Percentiles rank a stretch among this genome's conserved stretches.
phyloP scores from a whole-genome alignment of 2,113 vertebrate species.

The Cottus gobio region DNA sequence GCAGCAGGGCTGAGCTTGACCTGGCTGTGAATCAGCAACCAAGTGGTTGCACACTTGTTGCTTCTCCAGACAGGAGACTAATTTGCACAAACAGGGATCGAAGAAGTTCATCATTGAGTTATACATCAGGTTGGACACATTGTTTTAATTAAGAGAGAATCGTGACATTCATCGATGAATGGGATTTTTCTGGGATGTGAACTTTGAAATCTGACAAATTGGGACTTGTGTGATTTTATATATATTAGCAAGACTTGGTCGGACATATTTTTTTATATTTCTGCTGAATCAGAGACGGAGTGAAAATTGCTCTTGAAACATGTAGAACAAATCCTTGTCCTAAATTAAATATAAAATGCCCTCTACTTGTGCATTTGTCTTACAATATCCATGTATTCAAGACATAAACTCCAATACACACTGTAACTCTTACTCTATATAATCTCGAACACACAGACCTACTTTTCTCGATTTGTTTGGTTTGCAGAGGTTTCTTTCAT shows the following conservation, averaged over 20 bases:
- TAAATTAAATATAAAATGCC: background rate
- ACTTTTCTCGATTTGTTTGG: slow-evolving; percentile 1
- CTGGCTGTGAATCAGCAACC: slow-evolving; percentile 38
- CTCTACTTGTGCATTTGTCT: background rate
- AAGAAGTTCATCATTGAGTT: slow-evolving; percentile 1
- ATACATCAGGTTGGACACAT: background rate
- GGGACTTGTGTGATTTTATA: background rate
- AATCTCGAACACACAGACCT: slow-evolving; percentile 6
- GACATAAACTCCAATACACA: background rate
- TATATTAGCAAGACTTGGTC: background rate
- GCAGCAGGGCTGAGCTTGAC: slow-evolving; percentile 42
- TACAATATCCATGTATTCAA: background rate
- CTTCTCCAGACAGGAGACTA: slow-evolving; percentile 16
- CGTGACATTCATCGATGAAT: background rate
- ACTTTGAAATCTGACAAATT: slow-evolving; percentile 8
- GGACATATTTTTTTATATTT: background rate
- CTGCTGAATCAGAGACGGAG: slow-evolving; percentile 35
- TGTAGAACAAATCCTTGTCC: background rate
- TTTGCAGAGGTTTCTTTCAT: slow-evolving; percentile 26
- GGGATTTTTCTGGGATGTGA: slow-evolving; percentile 1
- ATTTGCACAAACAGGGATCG: slow-evolving; percentile 37
- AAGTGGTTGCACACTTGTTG: slow-evolving; percentile 51
- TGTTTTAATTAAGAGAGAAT: slow-evolving; percentile 10
- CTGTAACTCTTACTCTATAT: background rate
- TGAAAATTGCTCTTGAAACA: slow-evolving; percentile 38